phyloP scores from a whole-genome alignment of 2,888 invertebrate species.

The Scotopteryx bipunctaria region DNA sequence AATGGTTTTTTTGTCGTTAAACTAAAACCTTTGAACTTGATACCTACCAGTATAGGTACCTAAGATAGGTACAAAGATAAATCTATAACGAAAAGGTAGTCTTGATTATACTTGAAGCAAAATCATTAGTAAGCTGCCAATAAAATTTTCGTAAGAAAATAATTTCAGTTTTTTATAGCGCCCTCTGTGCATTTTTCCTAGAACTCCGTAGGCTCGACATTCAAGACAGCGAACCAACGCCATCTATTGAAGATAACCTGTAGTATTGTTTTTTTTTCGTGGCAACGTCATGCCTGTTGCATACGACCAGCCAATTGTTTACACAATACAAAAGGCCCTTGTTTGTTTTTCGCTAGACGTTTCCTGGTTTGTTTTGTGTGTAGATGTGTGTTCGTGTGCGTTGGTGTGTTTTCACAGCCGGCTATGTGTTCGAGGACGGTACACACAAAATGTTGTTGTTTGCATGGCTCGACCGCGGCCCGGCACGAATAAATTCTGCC shows the following conservation, averaged over 20 bases:
- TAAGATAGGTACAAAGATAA: no score
- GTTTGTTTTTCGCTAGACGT: slow-evolving; percentile 84
- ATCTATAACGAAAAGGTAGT: no score
- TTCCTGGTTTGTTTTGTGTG: slow-evolving; percentile 83
- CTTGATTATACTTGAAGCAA: no score
- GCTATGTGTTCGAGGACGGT: slow-evolving; percentile 67
- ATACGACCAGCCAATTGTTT: slow-evolving; percentile 79
- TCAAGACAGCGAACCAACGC: slow-evolving; percentile 44
- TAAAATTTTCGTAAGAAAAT: no score
- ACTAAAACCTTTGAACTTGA: no score
- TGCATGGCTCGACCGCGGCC: slow-evolving; percentile 55
- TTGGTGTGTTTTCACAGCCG: slow-evolving; percentile 76
- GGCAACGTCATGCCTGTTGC: slow-evolving; percentile 79
- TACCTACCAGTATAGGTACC: no score
- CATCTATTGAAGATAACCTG: slow-evolving; percentile 67
- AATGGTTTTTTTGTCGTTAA: no score
- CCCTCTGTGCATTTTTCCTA: slow-evolving; percentile 35
- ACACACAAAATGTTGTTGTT: slow-evolving; percentile 78
- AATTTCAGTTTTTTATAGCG: slow-evolving; percentile 8
- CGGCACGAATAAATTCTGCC: slow-evolving; percentile 71
- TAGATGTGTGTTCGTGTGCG: slow-evolving; percentile 55
- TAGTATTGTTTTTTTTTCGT: slow-evolving; percentile 59
- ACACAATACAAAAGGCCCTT: slow-evolving; percentile 83
- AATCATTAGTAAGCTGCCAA: no score
- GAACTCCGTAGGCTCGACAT: slow-evolving; percentile 33